Base-by-base conservation (phyloP, 2,113 vertebrate species). In the Pollimyrus isidori region DNA sequence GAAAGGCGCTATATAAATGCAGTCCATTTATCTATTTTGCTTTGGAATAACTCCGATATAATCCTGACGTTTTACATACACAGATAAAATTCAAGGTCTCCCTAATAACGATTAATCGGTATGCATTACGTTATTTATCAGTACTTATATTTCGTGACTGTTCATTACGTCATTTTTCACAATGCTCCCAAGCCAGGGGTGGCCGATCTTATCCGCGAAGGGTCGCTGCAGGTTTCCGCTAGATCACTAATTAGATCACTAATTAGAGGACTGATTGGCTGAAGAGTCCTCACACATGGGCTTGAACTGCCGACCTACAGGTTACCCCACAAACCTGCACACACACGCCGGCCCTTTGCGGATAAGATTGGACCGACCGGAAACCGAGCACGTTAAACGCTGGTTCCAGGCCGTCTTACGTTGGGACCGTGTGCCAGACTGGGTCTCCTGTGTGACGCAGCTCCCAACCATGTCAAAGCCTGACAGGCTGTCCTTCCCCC, bases 401-500 rank as follows among this genome's bases (percentile, higher is more conserved):
- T 73, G 26, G 49, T 87, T 35, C 9, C 62, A 65, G 86, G 88
- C 88, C 80, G 19, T 0, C 0, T 91, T 50, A 90, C 48, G 86
- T 26, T 91, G 45, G 89, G 50, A 17, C 10, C 89, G 88, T 88
- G 76, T 65, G 65, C 86, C 39, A 35, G 62, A 76, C 69, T 58
- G n/a, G 90, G 86, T 91, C 91, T 39, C 0, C 91, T 90, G 42
- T 92, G 30, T 80, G 91, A 92, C 93, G 93, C 92, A 58, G 91
- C 89, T 93, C 91, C 87, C 82, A 0, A 7, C 48, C 0, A 39
- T 49, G 90, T 88, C 91, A 69, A 91, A 93, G 93, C 93, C 90
- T 90, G 30, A 5, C 93, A 92, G 91, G 93, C 92, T 91, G 91
- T 3, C 92, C 94, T 92, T 94, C 93, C 93, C 93, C 93, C 93